Base-by-base conservation (phyloP, 2,888 invertebrate species). In the Chalcosyrphus nemorum region DNA sequence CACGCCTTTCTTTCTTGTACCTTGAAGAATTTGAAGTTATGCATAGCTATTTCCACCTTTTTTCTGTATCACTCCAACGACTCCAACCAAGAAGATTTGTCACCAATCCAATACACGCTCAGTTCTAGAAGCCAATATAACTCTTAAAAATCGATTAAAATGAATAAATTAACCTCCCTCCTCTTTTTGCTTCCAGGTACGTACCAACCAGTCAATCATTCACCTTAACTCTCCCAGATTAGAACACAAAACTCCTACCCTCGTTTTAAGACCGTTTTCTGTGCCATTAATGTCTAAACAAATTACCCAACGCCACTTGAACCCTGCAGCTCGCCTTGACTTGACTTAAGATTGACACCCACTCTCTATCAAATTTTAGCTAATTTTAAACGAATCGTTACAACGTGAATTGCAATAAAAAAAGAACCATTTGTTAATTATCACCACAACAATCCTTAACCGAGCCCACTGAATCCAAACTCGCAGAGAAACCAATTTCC, bases 281-380 rank as follows among this genome's bases (percentile, higher is more conserved):
- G 15, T 13, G 15, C 61, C 41, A 72, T 68, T 78, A 41, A 61
- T 21, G 52, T 77, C 66, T n/a, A 17, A 68, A 56, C 66, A 66
- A 71, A 71, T 65, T 59, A 43, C 54, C 65, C 78, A 78, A 72
- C 59, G 66, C 72, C 82, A 78, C 54, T 45, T 65, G 35, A 71
- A 57, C 50, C n/a, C 27, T 11, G 19, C 29, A 38, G 59, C 19
- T 35, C 38, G 35, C 70, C 65, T 54, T 65, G 82, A 66, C 65
- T 82, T 35, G 43, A 66, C 65, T 82, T 27, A 35, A 66, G 57
- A 78, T 68, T 82, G 66, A 82, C 82, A 78, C 78, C 82, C 77
- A 59, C 72, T 78, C 47, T 72, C 66, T 50, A 56, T 19, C 47
- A 61, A 82, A 72, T 72, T 77, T n/a, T n/a, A n/a, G 61, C 52